Evolutionary conservation across 2,888 invertebrate species (phyloP).

Genomic region (Acrobasis suavella): DNA sequence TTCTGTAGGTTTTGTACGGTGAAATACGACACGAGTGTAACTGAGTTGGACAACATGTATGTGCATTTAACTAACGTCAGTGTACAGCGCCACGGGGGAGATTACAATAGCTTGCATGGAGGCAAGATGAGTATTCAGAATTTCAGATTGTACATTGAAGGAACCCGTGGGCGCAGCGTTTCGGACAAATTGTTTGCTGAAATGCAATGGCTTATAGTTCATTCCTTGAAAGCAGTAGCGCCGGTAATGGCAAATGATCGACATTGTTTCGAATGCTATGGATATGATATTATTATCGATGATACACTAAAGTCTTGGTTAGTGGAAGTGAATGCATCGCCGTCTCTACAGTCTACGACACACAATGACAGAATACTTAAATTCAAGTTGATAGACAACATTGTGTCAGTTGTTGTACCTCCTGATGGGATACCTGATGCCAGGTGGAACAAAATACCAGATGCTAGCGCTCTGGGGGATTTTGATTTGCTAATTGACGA

Average conservation of each 20-base stretch:
- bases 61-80: conserved; percentile 98
- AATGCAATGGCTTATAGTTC: conserved; percentile 95
- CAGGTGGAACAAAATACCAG: conserved; percentile 92
- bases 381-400: conserved; percentile 96
- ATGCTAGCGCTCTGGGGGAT: conserved; percentile 88
- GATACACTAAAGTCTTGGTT: conserved; percentile 96
- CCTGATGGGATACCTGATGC: conserved; percentile 94
- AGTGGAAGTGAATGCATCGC: conserved; percentile 97
- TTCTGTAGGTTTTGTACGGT: conserved; percentile 98
- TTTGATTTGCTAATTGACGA: conserved; percentile 94
- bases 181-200: conserved; percentile 95
- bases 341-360: conserved; percentile 96
- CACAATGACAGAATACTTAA: conserved; percentile 96
- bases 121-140: conserved; percentile 98
- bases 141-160: conserved; percentile 94
- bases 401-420: conserved; percentile 94
- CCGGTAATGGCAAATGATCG: conserved; percentile 97
- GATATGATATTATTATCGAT: conserved; percentile 98
- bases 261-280: conserved; percentile 97
- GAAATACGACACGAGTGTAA: conserved; percentile 95
- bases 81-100: conserved; percentile 97
- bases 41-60: conserved; percentile 96
- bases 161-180: conserved; percentile 93
- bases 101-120: conserved; percentile 96
- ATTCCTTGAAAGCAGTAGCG: conserved; percentile 96